Base-by-base conservation (phyloP, 1,140 invertebrate species). In the Aplysia californica region DNA sequence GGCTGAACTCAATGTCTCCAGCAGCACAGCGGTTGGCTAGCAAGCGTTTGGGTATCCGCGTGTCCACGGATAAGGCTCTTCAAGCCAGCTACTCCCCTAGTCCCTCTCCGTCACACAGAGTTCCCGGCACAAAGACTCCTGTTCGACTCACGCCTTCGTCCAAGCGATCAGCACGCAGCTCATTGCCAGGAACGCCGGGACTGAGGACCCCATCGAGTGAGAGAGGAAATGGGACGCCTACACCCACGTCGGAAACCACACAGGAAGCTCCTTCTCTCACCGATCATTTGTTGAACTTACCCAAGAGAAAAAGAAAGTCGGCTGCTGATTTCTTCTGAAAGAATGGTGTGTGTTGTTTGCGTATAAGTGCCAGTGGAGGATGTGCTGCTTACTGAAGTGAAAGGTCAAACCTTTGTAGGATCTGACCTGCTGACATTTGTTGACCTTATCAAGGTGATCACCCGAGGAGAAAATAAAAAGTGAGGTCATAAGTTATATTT, bases 1-100 rank as follows among this genome's bases (percentile, higher is more conserved):
- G 96, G 38, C 86, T 98, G 38, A 94, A 93, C 29, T 94, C 93
- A 55, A 97, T 99, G 95, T 98, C 97, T 21, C 97, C 97, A 18
- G 98, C 97, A 15, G 98, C 97, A 0, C 93, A 94, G 83, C 92
- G 93, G 83, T 90, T 99, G 20, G 95, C 95, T 10, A 94, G 91
- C 31, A 92, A 93, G 0, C 93, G 59, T 78, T 91, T 78, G 82
- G 89, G 79, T 64, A 88, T 83, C 79, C 80, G 88, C n/a, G 81
- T 90, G 21, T 75, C 87, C 10, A 86, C 90, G n/a, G 92, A 93
- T 78, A 86, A 87, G 70, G 90, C 91, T 4, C 82, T 93, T 3
- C 82, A 87, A 77, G 90, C 90, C 3, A 92, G 92, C 44, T 93
- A 93, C 81, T 92, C 91, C 4, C 92, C 92, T 0, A 86, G 84